Evolutionary conservation across 2,888 invertebrate species (phyloP), one percentile per base, ranked within the genome.

Genomic region (Drosophila rubida): DNA sequence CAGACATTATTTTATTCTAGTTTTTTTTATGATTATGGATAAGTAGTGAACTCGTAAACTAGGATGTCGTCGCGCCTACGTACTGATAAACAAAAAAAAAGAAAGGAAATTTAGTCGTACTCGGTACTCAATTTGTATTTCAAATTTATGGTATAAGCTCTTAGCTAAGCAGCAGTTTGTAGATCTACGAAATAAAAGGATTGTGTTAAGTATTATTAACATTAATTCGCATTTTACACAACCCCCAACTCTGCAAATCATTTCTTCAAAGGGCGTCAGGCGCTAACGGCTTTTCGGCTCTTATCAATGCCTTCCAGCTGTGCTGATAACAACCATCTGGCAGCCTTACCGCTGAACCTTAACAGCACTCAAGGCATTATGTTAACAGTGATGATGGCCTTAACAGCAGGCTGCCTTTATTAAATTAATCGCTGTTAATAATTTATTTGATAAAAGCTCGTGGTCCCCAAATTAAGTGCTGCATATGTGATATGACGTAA

Each of bases 11-110:
- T 60, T 57, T 62, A 46, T 60, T 69, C 25, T 25, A 25, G 25
- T 25, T 25, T 25, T 25, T 25, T 37, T 62, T 63, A 42, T 60
- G 23, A 37, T 14, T 35, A 37, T 37, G 35, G 13, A 6, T 41
- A 58, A 68, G 57, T 53, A 45, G 53, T 39, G n/a, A 32, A 32
- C 32, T 32, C n/a, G 7, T 37, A 37, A 37, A 53, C 37, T 45
- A 30, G 37, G 37, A 45, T 50, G 35, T 62, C 45, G 39, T 62
- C 39, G 32, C 50, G 41, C 55, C 55, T 74, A 78, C 62, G 82
- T 78, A 84, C 74, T 84, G 84, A 79, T 80, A 72, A 44, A 50
- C 8, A 46, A 73, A 11, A 32, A 32, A 11, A 11, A n/a, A 32
- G 4, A 32, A 32, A 53, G n/a, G 4, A n/a, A 54, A 35, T 58